Percentiles rank a stretch among this genome's conserved stretches.
These are phyloP conservation scores for Spodoptera picta DNA, from an alignment of 2,888 invertebrate species.

Conservation along the genomic window DNA sequence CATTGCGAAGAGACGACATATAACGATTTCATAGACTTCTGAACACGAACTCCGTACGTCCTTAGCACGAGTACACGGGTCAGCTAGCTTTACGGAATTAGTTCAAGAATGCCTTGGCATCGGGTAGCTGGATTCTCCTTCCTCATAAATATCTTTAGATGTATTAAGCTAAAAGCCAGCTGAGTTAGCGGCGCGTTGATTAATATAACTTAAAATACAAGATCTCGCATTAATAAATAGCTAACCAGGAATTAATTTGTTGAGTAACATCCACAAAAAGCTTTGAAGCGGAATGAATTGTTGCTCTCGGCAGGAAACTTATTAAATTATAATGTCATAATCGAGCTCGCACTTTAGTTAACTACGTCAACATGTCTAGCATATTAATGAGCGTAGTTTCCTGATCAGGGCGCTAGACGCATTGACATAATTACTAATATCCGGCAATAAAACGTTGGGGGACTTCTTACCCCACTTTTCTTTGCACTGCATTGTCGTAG, in stretches of 20 bases:
- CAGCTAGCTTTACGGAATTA: conserved; percentile 51
- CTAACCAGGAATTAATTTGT: conserved; percentile 22
- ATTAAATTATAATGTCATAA: conserved; percentile 40
- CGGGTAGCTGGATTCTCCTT: conserved; percentile 32
- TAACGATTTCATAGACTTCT: conserved; percentile 29
- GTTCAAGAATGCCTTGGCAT: conserved; percentile 64
- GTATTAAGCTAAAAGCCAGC: conserved; percentile 32
- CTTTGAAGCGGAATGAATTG: conserved; percentile 23
- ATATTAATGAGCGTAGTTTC: conserved; percentile 46
- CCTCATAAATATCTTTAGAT: conserved; percentile 57
- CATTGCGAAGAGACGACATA: conserved; percentile 3
- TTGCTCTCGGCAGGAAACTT: conserved; percentile 18
- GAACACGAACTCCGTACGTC: conserved; percentile 10
- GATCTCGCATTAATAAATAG: conserved; percentile 15
- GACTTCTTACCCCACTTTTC: conserved; percentile 31
- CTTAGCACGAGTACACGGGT: conserved; percentile 5
- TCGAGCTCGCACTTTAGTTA: conserved; percentile 18
- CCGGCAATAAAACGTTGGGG: conserved; percentile 34
- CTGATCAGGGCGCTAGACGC: conserved; percentile 35
- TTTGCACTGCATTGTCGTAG: conserved; percentile 20
- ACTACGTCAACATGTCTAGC: conserved; percentile 29
- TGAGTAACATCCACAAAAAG: conserved; percentile 15
- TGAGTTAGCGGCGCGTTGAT: conserved; percentile 9
- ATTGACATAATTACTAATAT: conserved; percentile 48
- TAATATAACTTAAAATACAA: conserved; percentile 10